Evolutionary conservation across 2,113 vertebrate species (phyloP), one percentile per base, ranked within the genome.

Genomic region (Siniperca chuatsi): DNA sequence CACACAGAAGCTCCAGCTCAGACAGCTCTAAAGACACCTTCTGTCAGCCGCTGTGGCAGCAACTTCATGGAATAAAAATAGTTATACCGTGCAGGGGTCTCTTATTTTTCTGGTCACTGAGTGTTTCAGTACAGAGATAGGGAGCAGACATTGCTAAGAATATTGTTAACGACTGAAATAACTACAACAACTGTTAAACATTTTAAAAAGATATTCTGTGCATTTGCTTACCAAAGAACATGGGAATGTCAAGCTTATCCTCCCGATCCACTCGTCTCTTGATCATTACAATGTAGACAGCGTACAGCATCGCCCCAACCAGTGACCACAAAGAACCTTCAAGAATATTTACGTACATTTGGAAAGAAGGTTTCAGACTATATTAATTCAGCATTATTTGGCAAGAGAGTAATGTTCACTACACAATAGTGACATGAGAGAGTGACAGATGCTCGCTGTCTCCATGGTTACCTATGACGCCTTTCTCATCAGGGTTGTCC

Each of bases 281-380:
- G 91, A 99, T 98, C 97, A 99, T 98, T 44, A 99, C 98, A 57
- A 99, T 98, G 91, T 99, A 99, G 84, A 99, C 93, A 13, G 98
- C 98, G 64, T 99, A 99, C 0, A 99, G 94, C 82, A 97, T 88
- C 37, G 98, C 98, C 82, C 98, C 98, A n/a, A 96, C 96, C 85
- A 99, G 94, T 2, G 98, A 98, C 98, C 98, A 99, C 82, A 99
- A 80, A 72, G 96, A 97, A 79, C 97, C 98, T 99, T n/a, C 46
- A 35, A 16, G 4, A 71, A 33, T 88, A 62, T 90, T 21, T 3
- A 44, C 44, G 10, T 18, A 64, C 7, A 44, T 70, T 61, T 57
- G 4, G 54, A 72, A 35, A 46, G 23, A 75, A 16, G 13, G 16
- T 20, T 78, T 79, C 23, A 54, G n/a, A 55, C 7, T 23, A 16